Evolutionary conservation across 1,140 invertebrate genomes (phyloP).

Genomic region (Ceratina japonica): DNA sequence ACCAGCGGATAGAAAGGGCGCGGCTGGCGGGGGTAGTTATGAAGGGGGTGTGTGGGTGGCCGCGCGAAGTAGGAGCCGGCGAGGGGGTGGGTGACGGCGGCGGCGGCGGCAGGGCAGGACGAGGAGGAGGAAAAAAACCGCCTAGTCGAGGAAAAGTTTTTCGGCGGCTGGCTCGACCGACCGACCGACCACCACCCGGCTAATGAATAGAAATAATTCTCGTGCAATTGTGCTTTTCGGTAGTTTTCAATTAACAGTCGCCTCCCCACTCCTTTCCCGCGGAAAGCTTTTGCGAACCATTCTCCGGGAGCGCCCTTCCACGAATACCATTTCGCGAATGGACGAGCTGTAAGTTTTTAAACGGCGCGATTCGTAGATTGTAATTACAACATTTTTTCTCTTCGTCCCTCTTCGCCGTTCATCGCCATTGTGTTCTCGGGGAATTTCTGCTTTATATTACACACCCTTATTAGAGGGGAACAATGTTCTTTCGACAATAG

Average conservation of each 20-base stretch:
- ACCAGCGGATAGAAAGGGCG: constrained; percentile 46
- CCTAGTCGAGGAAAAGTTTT: constrained; percentile 73
- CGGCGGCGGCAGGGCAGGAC: constrained; percentile 3
- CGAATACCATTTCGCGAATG: constrained; percentile 59
- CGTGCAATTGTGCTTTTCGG: constrained; percentile 78
- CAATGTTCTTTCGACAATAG: neutral
- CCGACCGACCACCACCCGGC: constrained; percentile 61
- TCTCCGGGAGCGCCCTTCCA: constrained; percentile 33
- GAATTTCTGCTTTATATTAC: constrained; percentile 8
- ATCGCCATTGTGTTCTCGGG: constrained; percentile 10
- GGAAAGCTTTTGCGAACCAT: constrained; percentile 38
- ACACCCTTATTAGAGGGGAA: too few relatives aligned
- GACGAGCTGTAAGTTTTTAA: constrained; percentile 70
- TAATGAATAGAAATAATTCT: constrained; percentile 80
- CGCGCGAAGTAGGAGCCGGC: neutral
- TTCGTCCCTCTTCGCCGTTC: neutral
- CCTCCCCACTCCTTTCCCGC: constrained; percentile 23
- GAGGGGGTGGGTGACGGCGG: too few relatives aligned
- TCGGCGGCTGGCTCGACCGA: constrained; percentile 53
- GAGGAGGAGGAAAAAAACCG: constrained; percentile 32
- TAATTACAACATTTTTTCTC: constrained; percentile 44
- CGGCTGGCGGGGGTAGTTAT: neutral
- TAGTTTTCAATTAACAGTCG: constrained; percentile 79
- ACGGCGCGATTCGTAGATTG: constrained; percentile 47
- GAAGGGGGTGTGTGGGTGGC: neutral